Conservation (phyloP, 2,797 vertebrate species). For the Onychomys arenicola region DNA sequence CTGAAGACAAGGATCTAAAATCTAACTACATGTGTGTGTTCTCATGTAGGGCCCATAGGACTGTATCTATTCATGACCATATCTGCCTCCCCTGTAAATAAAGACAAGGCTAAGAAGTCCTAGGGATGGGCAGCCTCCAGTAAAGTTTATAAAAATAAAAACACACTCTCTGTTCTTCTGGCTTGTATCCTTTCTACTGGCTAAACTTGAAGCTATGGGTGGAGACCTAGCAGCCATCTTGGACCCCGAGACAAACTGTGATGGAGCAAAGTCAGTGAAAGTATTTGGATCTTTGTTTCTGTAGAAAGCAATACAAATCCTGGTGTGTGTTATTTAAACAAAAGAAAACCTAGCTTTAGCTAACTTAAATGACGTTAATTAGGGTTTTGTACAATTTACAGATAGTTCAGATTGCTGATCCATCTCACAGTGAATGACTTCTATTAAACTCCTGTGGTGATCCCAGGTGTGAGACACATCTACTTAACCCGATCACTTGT, state of each 20-base stretch:
- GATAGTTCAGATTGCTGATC: conserved; percentile 12
- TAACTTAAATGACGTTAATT: not conserved
- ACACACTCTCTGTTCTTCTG: not conserved
- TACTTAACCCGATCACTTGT: not conserved
- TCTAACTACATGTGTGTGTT: not conserved
- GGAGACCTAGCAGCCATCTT: not conserved
- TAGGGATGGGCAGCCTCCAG: not conserved
- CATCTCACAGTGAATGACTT: not conserved
- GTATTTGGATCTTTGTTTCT: not conserved
- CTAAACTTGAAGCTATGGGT: not conserved
- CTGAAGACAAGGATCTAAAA: not conserved
- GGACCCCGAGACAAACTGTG: not conserved
- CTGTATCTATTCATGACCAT: not conserved
- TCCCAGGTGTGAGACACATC: not conserved
- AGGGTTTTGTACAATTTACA: not conserved
- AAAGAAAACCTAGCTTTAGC: conserved; percentile 14
- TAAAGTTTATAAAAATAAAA: not conserved
- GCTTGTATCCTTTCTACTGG: not conserved
- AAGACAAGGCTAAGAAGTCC: not conserved
- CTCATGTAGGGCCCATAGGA: not conserved
- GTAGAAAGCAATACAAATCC: not conserved
- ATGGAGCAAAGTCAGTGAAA: not conserved
- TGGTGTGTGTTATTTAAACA: not conserved
- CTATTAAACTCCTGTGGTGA: not conserved
- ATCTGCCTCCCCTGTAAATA: not conserved